Conservation (phyloP, 23 tunicate genomes). For the Diplosoma virens region DNA sequence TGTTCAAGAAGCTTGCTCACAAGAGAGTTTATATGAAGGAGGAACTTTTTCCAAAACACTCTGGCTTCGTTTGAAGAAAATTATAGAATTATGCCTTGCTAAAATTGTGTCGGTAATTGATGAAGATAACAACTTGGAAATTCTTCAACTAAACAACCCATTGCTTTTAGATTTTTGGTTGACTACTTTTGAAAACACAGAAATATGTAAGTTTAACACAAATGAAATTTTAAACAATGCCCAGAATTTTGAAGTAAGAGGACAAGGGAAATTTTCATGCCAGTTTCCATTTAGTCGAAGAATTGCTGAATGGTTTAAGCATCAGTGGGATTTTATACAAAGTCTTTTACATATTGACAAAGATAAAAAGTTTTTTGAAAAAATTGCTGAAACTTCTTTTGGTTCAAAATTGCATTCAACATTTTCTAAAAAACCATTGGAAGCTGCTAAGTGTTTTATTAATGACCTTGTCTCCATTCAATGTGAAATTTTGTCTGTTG, state of each 20-base stretch:
- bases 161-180: neutral
- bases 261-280: neutral
- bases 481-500: too few relatives aligned
- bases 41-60: conserved; percentile 64
- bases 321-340: neutral
- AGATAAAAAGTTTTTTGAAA: neutral
- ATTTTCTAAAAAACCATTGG: neutral
- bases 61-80: conserved; percentile 44
- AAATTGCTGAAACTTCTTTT: too few relatives aligned
- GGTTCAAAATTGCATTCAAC: too few relatives aligned
- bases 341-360: neutral
- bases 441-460: neutral
- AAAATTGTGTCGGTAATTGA: conserved; percentile 42
- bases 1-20: conserved; percentile 41
- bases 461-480: conserved; percentile 18
- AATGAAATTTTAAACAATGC: conserved; percentile 1
- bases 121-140: conserved; percentile 49
- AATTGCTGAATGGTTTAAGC: conserved; percentile 13
- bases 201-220: neutral
- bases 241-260: conserved; percentile 26
- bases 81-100: conserved; percentile 29
- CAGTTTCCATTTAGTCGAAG: conserved; percentile 51
- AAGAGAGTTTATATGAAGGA: conserved; percentile 38
- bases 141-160: neutral
- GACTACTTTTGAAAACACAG: neutral